Evolutionary conservation across 2,888 invertebrate genomes (phyloP).

Genomic region (Strigamia crassipes): DNA sequence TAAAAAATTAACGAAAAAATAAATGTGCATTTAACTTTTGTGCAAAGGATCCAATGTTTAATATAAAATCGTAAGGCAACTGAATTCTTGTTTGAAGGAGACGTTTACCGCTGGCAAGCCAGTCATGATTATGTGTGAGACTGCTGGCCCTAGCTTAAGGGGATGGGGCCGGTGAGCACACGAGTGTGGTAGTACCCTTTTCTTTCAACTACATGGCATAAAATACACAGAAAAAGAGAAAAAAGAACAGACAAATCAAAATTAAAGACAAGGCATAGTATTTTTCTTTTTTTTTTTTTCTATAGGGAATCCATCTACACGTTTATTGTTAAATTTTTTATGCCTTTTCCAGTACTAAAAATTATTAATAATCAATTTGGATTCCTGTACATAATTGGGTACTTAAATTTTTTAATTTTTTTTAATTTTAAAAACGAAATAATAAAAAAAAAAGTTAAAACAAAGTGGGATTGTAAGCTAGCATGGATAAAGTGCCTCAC

Average conservation of each 20-base stretch:
- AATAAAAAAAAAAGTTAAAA: background rate
- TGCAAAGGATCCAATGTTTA: conserved; percentile 44
- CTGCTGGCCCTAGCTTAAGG: conserved; percentile 50
- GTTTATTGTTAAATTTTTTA: background rate
- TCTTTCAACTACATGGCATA: conserved; percentile 51
- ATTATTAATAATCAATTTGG: background rate
- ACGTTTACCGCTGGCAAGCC: conserved; percentile 51
- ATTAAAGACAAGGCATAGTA: conserved; percentile 45
- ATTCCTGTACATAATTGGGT: background rate
- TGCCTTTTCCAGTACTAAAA: background rate
- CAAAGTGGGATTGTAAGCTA: conserved; percentile 3
- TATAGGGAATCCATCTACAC: background rate
- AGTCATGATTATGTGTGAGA: conserved; percentile 50
- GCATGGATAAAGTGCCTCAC: background rate
- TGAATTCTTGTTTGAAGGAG: conserved; percentile 48
- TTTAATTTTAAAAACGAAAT: background rate
- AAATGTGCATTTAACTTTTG: background rate
- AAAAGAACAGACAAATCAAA: conserved; percentile 50
- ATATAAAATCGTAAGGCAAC: conserved; percentile 38
- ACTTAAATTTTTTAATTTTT: background rate
- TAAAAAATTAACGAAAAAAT: background rate
- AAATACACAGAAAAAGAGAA: conserved; percentile 52
- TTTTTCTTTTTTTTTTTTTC: conserved; percentile 5
- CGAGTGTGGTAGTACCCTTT: conserved; percentile 48
- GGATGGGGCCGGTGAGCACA: conserved; percentile 48